Evolutionary conservation across 2,113 vertebrate species (phyloP).

Genomic region (Dicrurus megarhynchus): DNA sequence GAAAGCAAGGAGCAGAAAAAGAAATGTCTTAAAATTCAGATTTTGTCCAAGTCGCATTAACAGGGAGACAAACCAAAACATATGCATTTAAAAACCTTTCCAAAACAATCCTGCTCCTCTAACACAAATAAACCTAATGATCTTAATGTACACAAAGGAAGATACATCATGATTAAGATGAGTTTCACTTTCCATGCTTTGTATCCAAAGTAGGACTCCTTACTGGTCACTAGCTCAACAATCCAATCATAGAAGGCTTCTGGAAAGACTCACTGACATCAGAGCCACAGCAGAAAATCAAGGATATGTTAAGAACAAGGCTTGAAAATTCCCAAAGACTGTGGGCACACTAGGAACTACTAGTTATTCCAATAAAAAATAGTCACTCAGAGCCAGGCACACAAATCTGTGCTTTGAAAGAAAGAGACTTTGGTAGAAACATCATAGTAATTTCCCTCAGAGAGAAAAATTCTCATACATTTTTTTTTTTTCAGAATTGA

Average conservation of each 20-base stretch:
- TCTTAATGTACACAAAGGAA: neutral
- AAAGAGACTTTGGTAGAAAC: neutral
- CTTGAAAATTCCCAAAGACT: neutral
- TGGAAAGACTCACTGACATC: neutral
- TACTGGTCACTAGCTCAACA: neutral
- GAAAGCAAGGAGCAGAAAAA: neutral
- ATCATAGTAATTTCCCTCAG: neutral
- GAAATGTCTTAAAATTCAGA: neutral
- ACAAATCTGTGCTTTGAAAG: neutral
- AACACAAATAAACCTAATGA: neutral
- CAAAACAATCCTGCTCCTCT: neutral
- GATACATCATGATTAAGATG: neutral
- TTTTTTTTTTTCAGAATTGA: neutral
- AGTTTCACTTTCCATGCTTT: neutral
- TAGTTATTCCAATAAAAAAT: neutral
- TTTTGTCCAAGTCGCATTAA: neutral
- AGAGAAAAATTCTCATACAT: neutral
- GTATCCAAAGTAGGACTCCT: neutral
- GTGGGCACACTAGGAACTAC: neutral
- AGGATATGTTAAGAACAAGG: neutral
- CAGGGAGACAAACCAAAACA: neutral
- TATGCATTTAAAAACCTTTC: neutral
- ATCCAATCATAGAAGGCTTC: neutral
- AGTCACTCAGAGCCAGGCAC: neutral
- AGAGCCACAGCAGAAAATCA: neutral